Conservation (phyloP, 1,140 invertebrate species). For the Microvelia longipes region DNA sequence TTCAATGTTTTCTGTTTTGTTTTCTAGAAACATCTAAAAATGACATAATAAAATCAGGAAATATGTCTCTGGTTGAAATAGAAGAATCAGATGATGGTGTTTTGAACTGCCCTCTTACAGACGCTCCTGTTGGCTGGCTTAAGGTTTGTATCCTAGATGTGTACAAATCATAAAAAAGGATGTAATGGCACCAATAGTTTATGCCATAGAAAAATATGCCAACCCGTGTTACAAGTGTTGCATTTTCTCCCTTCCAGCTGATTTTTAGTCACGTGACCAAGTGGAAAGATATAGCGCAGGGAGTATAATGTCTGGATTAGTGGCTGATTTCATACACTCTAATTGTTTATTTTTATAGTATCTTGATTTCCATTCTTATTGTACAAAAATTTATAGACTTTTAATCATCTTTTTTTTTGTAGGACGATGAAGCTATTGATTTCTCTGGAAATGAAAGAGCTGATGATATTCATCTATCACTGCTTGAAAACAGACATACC, state of each 20-base stretch:
- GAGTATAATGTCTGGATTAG: no score
- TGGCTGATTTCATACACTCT: no score
- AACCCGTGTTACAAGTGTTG: no score
- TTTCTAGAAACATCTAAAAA: background rate
- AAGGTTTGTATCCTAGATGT: constrained; percentile 15
- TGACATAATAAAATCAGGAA: constrained; percentile 11
- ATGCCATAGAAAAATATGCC: no score
- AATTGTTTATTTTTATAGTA: no score
- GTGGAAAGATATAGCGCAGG: no score
- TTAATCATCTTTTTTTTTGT: background rate
- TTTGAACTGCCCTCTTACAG: constrained; percentile 18
- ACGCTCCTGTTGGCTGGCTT: constrained; percentile 16
- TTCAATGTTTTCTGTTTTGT: constrained; percentile 5
- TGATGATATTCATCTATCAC: constrained; percentile 5
- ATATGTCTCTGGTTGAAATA: constrained; percentile 13
- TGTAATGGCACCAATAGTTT: no score
- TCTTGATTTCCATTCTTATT: no score
- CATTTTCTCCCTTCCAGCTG: no score
- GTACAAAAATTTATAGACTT: no score
- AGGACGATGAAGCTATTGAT: constrained; percentile 1
- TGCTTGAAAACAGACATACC: background rate
- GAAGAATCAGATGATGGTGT: constrained; percentile 14
- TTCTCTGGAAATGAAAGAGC: background rate
- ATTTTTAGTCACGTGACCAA: no score
- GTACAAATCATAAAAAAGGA: background rate